Evolutionary conservation across 2,797 vertebrate genomes (phyloP).

Genomic region (Iguana delicatissima): DNA sequence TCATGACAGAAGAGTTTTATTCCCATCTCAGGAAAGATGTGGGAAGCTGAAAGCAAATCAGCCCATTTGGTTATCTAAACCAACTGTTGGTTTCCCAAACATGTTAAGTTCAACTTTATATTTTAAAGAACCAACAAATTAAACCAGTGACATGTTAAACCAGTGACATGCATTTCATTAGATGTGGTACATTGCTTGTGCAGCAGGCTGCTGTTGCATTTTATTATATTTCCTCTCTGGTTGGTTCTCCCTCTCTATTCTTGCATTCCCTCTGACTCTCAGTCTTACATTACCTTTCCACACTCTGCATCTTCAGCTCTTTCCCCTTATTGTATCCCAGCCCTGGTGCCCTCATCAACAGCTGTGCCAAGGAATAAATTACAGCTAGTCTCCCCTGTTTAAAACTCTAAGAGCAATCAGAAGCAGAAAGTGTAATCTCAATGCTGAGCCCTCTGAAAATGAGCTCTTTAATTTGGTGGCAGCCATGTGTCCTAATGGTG

Average conservation of each 20-base stretch:
- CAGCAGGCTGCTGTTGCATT: slow-evolving; percentile 49
- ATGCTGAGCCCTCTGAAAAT: slow-evolving; percentile 26
- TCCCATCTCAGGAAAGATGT: not conserved
- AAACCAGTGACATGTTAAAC: slow-evolving; percentile 27
- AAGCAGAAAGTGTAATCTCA: not conserved
- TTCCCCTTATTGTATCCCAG: not conserved
- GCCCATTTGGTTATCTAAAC: not conserved
- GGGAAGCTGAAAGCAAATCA: not conserved
- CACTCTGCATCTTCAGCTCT: slow-evolving; percentile 12
- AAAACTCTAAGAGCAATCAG: slow-evolving; percentile 45
- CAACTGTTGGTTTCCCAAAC: not conserved
- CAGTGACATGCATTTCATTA: slow-evolving; percentile 61
- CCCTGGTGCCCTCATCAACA: not conserved
- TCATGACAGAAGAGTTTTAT: not conserved
- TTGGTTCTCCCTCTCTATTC: slow-evolving; percentile 23
- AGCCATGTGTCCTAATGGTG: not conserved
- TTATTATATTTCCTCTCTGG: slow-evolving; percentile 18
- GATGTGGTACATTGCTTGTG: slow-evolving; percentile 23
- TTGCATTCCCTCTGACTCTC: not conserved
- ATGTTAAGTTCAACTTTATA: slow-evolving; percentile 47
- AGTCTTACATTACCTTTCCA: not conserved
- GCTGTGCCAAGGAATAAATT: not conserved
- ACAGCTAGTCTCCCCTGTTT: slow-evolving; percentile 15
- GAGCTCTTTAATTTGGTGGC: slow-evolving; percentile 40
- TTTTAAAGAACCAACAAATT: slow-evolving; percentile 29